phyloP scores from a whole-genome alignment of 1,140 invertebrate species.

The Cherax quadricarinatus region DNA sequence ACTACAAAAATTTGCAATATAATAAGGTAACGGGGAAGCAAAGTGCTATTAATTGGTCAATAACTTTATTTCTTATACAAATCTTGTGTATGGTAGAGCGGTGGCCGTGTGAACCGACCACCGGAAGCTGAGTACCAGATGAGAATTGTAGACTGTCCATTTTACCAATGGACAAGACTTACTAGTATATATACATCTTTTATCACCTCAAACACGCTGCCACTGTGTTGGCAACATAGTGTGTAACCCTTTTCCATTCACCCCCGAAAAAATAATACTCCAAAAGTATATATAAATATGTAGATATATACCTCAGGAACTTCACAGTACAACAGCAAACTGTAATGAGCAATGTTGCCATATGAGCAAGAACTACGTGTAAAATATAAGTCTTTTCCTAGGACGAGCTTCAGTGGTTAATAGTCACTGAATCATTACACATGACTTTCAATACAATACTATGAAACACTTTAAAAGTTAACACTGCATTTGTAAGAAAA shows the following conservation, averaged over 20 bases:
- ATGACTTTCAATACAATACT: too few species aligned
- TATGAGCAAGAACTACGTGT: not conserved
- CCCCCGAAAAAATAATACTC: not conserved
- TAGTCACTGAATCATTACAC: too few species aligned
- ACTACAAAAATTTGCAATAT: too few species aligned
- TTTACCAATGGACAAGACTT: not conserved
- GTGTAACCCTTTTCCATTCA: not conserved
- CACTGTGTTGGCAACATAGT: not conserved
- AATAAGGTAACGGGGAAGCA: not conserved
- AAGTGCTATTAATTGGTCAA: not conserved
- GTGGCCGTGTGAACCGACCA: not conserved
- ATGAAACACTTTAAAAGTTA: not conserved
- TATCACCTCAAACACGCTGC: not conserved
- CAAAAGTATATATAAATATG: slow-evolving; percentile 6
- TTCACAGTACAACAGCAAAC: slow-evolving; percentile 1
- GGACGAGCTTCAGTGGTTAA: not conserved
- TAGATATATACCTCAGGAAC: slow-evolving; percentile 8
- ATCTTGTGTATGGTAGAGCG: slow-evolving; percentile 26
- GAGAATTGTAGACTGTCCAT: not conserved
- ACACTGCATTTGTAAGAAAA: not conserved
- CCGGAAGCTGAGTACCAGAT: slow-evolving; percentile 2
- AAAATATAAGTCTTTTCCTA: not conserved
- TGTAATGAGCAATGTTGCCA: not conserved
- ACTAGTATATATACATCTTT: not conserved
- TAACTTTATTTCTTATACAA: slow-evolving; percentile 24